These are phyloP conservation scores for Nomada flava DNA, from an alignment of 2,888 invertebrate species.

Conservation along the genomic window DNA sequence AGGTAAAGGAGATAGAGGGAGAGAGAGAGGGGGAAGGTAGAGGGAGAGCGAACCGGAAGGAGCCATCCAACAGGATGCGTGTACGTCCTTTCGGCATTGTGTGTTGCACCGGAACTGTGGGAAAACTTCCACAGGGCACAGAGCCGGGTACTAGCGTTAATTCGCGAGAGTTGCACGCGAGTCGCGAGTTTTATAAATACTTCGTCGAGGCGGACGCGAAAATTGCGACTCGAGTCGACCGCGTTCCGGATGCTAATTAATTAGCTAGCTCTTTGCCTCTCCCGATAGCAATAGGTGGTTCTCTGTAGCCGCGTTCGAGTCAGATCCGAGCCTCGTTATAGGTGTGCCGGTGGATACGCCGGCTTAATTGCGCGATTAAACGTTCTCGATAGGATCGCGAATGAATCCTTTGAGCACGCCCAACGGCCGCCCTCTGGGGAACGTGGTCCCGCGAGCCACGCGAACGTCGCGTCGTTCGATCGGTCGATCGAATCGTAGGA, in stretches of 20 bases:
- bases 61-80: constrained; percentile 77
- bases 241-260: constrained; percentile 70
- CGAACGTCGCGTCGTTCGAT: neutral
- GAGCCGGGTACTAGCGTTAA: constrained; percentile 13
- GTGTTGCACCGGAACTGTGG: constrained; percentile 78
- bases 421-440: neutral
- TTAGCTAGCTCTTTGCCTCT: constrained; percentile 56
- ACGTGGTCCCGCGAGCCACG: constrained; percentile 21
- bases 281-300: neutral
- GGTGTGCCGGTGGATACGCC: constrained; percentile 25
- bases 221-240: constrained; percentile 46
- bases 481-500: constrained; percentile 15
- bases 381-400: constrained; percentile 41
- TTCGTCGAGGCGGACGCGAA: constrained; percentile 48
- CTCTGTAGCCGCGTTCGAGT: too few species aligned
- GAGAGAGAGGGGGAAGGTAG: constrained; percentile 33
- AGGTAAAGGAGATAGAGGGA: constrained; percentile 15
- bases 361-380: constrained; percentile 48
- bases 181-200: constrained; percentile 54
- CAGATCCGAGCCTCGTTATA: too few species aligned
- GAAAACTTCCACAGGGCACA: constrained; percentile 77
- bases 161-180: constrained; percentile 25
- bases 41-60: constrained; percentile 74
- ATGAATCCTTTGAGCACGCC: constrained; percentile 15
- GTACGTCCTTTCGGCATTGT: constrained; percentile 77